phyloP scores from a whole-genome alignment of 2,113 vertebrate genomes.

The Phainopepla nitens region DNA sequence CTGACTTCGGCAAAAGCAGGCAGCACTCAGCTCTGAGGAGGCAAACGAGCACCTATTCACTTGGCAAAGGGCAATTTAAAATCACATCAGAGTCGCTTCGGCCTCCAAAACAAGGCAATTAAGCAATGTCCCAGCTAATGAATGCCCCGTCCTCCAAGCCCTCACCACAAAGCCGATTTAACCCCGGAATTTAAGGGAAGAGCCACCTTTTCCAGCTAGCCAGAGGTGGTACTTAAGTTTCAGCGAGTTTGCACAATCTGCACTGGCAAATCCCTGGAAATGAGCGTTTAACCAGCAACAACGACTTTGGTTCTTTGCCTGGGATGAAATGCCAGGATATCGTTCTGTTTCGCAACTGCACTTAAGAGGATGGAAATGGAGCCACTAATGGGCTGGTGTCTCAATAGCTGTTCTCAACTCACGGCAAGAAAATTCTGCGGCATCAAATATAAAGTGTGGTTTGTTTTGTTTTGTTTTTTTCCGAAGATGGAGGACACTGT shows the following conservation, averaged over 20 bases:
- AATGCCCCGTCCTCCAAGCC: neutral
- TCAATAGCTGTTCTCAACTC: neutral
- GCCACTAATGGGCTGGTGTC: neutral
- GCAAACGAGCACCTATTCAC: neutral
- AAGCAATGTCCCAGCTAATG: neutral
- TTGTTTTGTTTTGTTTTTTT: neutral
- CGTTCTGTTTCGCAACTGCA: neutral
- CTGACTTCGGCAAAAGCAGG: neutral
- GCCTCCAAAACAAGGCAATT: neutral
- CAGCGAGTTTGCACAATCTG: neutral
- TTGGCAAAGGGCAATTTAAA: neutral
- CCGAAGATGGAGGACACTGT: neutral
- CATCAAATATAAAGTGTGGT: neutral
- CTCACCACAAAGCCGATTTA: neutral
- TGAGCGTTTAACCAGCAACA: neutral
- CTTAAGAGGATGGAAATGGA: neutral
- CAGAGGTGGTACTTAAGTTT: neutral
- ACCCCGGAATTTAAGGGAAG: neutral
- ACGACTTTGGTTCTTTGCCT: neutral
- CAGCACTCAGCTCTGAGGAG: neutral
- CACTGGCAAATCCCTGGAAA: neutral
- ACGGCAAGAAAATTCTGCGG: neutral
- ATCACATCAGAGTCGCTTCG: neutral
- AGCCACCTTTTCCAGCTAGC: neutral
- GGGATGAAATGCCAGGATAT: neutral